Evolutionary conservation across 2,797 vertebrate species (phyloP), one percentile per base, ranked within the genome.

Genomic region (Ctenopoma kingsleyae): DNA sequence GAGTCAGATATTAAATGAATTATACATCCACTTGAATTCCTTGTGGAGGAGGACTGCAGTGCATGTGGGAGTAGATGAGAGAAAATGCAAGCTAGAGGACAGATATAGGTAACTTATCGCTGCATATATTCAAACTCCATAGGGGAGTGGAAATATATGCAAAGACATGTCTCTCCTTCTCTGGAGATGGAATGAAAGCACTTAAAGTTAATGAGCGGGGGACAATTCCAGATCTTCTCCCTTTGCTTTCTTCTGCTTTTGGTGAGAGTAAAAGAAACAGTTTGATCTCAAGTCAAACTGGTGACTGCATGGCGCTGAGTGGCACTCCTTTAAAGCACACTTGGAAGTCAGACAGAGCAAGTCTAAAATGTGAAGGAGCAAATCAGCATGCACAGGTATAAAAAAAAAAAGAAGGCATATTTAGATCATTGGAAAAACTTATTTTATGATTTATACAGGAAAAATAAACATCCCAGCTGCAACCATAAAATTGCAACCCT

Each of bases 201-300:
- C 46, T 51, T 62, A 19, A 12, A 56, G 36, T 69, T 82, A 76
- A 87, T 78, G 64, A 88, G 67, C 22, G 69, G 38, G 48, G 53
- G 57, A 50, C 55, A 23, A 23, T 55, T 62, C 27, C 12, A 76
- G 35, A 68, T 47, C 56, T 51, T 48, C 15, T 13, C 47, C 38
- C 48, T 65, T 54, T 70, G 62, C 69, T 78, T 56, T 7, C 23
- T 78, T 71, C 32, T 35, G 43, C 38, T 15, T 41, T 44, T 53
- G 50, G n/a, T 30, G 40, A 56, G 20, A 57, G 23, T 41, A 22
- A 65, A 66, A 61, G 27, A 23, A 65, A 56, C 8, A 70, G 52
- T 57, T 46, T 51, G 62, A 65, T 74, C 32, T 48, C 6, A 61
- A 73, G 62, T 70, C 57, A 55, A 75, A 71, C 44, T 17, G 22